phyloP scores from a whole-genome alignment of 2,888 invertebrate species.

The Andrena camellia region DNA sequence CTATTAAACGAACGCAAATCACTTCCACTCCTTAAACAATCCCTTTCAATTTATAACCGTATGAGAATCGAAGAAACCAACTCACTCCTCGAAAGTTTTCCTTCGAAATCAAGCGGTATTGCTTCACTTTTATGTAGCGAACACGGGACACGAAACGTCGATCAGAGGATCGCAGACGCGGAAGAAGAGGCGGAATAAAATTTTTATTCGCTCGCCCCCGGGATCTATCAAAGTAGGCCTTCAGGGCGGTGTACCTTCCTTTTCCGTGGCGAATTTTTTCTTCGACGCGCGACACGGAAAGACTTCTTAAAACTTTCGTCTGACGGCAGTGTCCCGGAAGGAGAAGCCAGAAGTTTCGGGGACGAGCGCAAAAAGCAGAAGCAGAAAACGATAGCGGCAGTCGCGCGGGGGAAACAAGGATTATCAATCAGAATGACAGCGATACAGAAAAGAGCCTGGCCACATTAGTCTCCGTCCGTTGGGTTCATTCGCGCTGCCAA shows the following conservation, averaged over 20 bases:
- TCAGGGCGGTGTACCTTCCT: slow-evolving; percentile 11
- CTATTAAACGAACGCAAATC: neutral
- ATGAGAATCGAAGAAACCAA: neutral
- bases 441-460: slow-evolving; percentile 67
- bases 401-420: slow-evolving; percentile 49
- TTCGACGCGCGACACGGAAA: slow-evolving; percentile 59
- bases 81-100: neutral
- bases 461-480: slow-evolving; percentile 76
- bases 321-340: slow-evolving; percentile 5
- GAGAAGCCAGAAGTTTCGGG: slow-evolving; percentile 36
- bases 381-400: slow-evolving; percentile 31
- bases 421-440: slow-evolving; percentile 79
- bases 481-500: slow-evolving; percentile 79
- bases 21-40: neutral
- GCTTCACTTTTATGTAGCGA: slow-evolving; percentile 5
- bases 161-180: neutral
- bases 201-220: slow-evolving; percentile 28
- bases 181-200: slow-evolving; percentile 22
- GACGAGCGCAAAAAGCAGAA: slow-evolving; percentile 23
- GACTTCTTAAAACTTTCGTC: slow-evolving; percentile 59
- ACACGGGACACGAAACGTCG: slow-evolving; percentile 30
- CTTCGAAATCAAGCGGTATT: neutral
- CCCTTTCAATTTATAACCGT: neutral
- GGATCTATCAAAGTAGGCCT: slow-evolving; percentile 50
- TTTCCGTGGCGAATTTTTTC: slow-evolving; percentile 37